Evolutionary conservation across 2,797 vertebrate species (phyloP), one percentile per base, ranked within the genome.

Genomic region (Epinephelus malabaricus): DNA sequence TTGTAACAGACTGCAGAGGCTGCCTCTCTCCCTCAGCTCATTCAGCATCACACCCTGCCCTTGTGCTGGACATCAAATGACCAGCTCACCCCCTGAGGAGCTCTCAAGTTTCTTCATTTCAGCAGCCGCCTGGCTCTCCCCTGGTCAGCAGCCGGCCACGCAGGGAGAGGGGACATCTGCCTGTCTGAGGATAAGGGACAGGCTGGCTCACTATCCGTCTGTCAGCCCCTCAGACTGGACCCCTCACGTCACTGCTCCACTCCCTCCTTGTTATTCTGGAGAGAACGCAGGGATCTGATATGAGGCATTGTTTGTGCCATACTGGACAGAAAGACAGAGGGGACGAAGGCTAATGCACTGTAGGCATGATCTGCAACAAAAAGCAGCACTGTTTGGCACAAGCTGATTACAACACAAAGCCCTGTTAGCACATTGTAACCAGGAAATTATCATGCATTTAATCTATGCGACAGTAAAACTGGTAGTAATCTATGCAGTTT

Each of bases 141-240:
- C 95, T 94, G 96, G 94, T 96, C 96, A 93, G 95, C 96, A 96
- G 96, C 96, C 95, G 96, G 96, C 94, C 92, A 95, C 96, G 95
- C 83, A 66, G 96, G 94, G 96, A 95, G 95, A 93, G 92, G 95
- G 97, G 98, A 98, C 98, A 99, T 97, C 98, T 99, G 98, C 96
- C 97, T 96, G 96, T 98, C 97, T 98, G 95, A 95, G 96, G 95
- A 97, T 96, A 96, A 97, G 97, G 96, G 96, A 96, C 96, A 96
- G 92, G 84, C 93, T 87, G 93, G 91, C 92, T 92, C 91, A 86
- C 94, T 88, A 90, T 93, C 95, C 94, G 94, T 96, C 95, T 95
- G 95, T 95, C 95, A 95, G 92, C 76, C 85, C 87, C 92, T 94
- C 94, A 91, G 90, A 94, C 90, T 92, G 89, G 91, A 90, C 88